Base-by-base conservation (phyloP, 2,113 vertebrate genomes). In the Saccopteryx bilineata region DNA sequence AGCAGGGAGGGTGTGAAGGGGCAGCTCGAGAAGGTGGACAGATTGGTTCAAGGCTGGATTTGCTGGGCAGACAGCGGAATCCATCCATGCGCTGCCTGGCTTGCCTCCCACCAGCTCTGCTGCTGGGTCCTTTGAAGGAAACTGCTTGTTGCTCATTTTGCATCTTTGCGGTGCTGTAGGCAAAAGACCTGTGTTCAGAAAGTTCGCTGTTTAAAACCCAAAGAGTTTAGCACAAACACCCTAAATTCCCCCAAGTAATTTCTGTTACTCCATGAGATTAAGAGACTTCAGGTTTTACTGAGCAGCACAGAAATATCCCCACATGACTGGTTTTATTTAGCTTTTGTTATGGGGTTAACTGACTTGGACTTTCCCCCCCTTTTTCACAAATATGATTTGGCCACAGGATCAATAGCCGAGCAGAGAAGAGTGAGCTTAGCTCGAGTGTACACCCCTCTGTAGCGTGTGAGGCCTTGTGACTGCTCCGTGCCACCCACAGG, bases 11-110 rank as follows among this genome's bases (percentile, higher is more conserved):
- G 46, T 0, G 5, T 4, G 6, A 24, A 3, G 10, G 54, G 61
- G 6, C 15, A 9, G 26, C 52, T n/a, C 7, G 8, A 0, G 9
- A 10, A 12, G 12, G 39, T 0, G 21, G 39, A 4, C 8, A 6
- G 72, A 48, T n/a, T 33, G 60, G 39, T 48, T 52, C 11, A 21
- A 19, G n/a, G 50, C 31, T 1, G 3, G 50, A 15, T 26, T 18
- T n/a, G 61, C 66, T 19, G 58, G 50, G 58, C 48, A 72, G 75
- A 54, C 8, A 17, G 14, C 1, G 23, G 68, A 11, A 6, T 56
- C 26, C 39, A n/a, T 9, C 33, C 6, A 0, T 0, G 78, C 56
- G 26, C 66, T 50, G 46, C 65, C 61, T 3, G 7, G 31, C 63
- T 60, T 0, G 0, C 80, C 48, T 63, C 52, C 72, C 39, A 19